Evolutionary conservation across 1,140 invertebrate species (phyloP), one percentile per base, ranked within the genome.

Genomic region (Saccostrea cuccullata): DNA sequence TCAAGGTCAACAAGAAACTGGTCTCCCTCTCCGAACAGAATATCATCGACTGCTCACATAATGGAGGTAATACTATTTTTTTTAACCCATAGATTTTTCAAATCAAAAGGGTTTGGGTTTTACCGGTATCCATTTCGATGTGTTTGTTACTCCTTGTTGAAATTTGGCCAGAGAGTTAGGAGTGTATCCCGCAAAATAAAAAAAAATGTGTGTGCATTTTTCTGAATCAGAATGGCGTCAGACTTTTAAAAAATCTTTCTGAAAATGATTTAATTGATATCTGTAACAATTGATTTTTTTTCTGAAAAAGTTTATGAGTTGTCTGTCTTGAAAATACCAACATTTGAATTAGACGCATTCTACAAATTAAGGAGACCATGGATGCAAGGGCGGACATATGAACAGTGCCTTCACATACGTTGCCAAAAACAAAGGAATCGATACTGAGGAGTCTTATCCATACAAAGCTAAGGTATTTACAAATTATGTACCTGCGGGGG

Each of bases 1-100:
- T 97, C 95, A 96, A 98, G 89, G 97, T 97, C 94, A 97, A 96
- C 55, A 97, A 97, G 67, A 96, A 96, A 89, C 96, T 99, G n/a
- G 96, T 99, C 3, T 98, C 98, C 3, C 96, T 99, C 0, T 99
- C 98, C 91, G 99, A 99, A 96, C 99, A 99, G 96, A 99, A 99
- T 95, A 95, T 99, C 67, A 96, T 99, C 47, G 99, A 99, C 95
- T 99, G 99, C 94, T 98, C 98, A 2, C 83, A 77, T 77, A 91
- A 89, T 90, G 86, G 92, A 88, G 92, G 93, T 94, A 99, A 89
- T 26, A 36, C 9, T 36, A 36, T 1, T 36, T 36, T 36, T 36
- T 36, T 36, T 36, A 36, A 36, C 2, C 30, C 30, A 36, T 36
- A 36, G 30, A 36, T 36, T 36, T 36, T 36, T 36, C 30, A 36